Evolutionary conservation across 1,140 invertebrate genomes (phyloP).

Genomic region (Tribolium madens): DNA sequence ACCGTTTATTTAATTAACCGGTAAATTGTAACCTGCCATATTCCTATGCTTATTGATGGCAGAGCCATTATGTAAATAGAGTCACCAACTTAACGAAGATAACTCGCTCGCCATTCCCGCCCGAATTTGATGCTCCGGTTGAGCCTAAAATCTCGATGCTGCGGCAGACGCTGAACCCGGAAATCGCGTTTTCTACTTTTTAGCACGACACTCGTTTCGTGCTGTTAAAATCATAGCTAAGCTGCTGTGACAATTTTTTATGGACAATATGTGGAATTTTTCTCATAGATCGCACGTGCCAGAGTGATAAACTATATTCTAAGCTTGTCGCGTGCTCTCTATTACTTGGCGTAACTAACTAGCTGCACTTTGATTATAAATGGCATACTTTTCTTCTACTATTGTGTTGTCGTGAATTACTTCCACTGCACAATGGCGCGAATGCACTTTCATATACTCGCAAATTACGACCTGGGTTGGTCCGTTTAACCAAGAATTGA

Average conservation of each 20-base stretch:
- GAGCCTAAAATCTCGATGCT: constrained; percentile 7
- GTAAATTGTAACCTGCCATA: constrained; percentile 12
- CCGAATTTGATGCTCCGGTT: neutral
- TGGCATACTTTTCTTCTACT: constrained; percentile 50
- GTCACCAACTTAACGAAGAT: neutral
- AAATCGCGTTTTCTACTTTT: neutral
- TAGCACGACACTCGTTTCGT: neutral
- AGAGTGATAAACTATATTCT: constrained; percentile 36
- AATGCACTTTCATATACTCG: constrained; percentile 43
- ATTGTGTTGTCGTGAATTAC: constrained; percentile 50
- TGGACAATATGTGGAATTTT: constrained; percentile 12
- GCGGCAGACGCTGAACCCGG: neutral
- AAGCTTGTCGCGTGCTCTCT: constrained; percentile 49
- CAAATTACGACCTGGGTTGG: constrained; percentile 28
- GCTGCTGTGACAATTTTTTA: constrained; percentile 35
- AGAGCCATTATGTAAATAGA: constrained; percentile 4
- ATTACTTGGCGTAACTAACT: constrained; percentile 52
- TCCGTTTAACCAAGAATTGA: constrained; percentile 10
- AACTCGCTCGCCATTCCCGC: neutral
- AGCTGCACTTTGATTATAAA: constrained; percentile 50
- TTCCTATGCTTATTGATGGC: constrained; percentile 14
- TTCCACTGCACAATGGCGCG: constrained; percentile 42
- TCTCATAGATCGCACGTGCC: constrained; percentile 44
- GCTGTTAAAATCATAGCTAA: neutral
- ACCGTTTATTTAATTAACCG: neutral